These are phyloP conservation scores for Caenorhabditis panamensis DNA, from an alignment of 2,888 invertebrate species.

Conservation along the genomic window DNA sequence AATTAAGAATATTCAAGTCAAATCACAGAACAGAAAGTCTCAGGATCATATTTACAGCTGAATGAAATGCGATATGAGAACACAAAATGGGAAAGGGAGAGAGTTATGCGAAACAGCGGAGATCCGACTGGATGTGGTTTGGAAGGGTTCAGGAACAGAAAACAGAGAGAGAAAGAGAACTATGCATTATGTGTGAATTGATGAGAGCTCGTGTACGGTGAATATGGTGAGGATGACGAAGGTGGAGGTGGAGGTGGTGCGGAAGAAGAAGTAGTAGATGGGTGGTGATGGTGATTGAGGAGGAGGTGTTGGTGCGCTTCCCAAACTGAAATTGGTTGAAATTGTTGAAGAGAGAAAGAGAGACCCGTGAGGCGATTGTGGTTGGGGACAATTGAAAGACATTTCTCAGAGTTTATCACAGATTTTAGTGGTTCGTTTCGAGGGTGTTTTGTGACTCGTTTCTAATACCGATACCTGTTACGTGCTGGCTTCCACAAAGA, in stretches of 20 bases:
- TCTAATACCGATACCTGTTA: conserved; percentile 17
- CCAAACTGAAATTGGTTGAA: conserved; percentile 52
- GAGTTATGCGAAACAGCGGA: conserved; percentile 31
- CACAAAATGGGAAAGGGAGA: neutral
- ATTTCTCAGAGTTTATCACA: conserved; percentile 41
- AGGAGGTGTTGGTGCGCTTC: conserved; percentile 40
- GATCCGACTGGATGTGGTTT: conserved; percentile 41
- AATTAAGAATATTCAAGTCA: neutral
- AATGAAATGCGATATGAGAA: neutral
- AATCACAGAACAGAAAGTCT: neutral
- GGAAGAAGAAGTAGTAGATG: conserved; percentile 42
- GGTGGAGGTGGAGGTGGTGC: conserved; percentile 31
- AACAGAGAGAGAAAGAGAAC: neutral
- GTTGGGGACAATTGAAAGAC: conserved; percentile 24
- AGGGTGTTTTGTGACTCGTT: conserved; percentile 7
- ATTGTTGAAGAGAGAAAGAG: neutral
- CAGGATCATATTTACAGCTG: conserved; percentile 7
- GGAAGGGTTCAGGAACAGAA: conserved; percentile 16
- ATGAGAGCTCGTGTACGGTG: conserved; percentile 50
- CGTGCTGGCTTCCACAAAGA: conserved; percentile 19
- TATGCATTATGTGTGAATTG: conserved; percentile 33
- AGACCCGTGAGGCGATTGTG: conserved; percentile 8
- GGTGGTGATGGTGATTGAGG: conserved; percentile 23
- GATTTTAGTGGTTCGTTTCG: neutral
- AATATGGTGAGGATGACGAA: conserved; percentile 31